Evolutionary conservation across 2,113 vertebrate species (phyloP).

Genomic region (Microtus ochrogaster): DNA sequence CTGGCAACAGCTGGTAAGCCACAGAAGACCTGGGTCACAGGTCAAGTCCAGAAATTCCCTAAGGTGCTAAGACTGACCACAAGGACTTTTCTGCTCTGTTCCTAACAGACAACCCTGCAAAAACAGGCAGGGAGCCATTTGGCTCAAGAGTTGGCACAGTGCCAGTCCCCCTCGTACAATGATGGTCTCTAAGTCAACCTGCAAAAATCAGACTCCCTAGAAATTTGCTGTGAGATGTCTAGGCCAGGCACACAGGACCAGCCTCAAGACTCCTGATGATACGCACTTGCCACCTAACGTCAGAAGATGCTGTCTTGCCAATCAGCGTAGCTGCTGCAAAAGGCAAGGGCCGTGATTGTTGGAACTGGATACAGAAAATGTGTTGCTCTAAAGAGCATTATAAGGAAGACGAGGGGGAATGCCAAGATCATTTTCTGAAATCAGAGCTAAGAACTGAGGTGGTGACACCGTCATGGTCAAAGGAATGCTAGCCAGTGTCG

Average conservation of each 20-base stretch:
- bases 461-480: not conserved
- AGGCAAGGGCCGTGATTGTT: not conserved
- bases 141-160: accelerated
- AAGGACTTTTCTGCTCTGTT: not conserved
- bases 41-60: not conserved
- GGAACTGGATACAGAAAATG: not conserved
- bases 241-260: not conserved
- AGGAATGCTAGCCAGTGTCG: not conserved
- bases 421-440: not conserved
- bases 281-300: accelerated
- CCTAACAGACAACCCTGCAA: not conserved
- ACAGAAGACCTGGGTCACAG: not conserved
- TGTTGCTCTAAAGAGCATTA: not conserved
- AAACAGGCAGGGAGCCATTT: not conserved
- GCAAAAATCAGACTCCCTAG: not conserved
- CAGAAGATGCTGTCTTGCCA: not conserved
- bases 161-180: not conserved
- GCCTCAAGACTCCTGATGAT: not conserved
- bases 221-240: accelerated
- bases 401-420: not conserved
- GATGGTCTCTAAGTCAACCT: not conserved
- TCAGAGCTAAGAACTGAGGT: not conserved
- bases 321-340: not conserved
- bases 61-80: not conserved
- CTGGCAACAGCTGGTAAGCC: not conserved